Base-by-base conservation (phyloP, 2,113 vertebrate species). In the Leuciscus idus region DNA sequence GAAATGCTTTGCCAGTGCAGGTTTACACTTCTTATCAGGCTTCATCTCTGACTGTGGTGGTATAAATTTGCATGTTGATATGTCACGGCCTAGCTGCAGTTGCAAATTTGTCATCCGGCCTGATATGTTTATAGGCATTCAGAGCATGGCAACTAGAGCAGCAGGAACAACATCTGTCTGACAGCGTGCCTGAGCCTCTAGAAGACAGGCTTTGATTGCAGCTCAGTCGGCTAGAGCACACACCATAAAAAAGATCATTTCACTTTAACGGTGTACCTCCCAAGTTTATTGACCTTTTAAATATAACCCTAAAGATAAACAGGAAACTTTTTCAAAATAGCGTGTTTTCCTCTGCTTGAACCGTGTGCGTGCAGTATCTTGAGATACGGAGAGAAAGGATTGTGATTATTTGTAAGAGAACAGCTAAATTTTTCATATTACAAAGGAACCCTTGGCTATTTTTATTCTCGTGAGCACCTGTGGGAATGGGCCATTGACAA, bases 141-240 rank as follows among this genome's bases (percentile, higher is more conserved):
- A 21, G 68, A 68, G 57, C 77, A 46, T 87, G 85, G 61, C 85
- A 72, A 50, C 77, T 33, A 61, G 4, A 74, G 88, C 89, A 90
- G 92, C 90, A 90, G 89, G 85, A 86, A 83, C 87, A 73, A 86
- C 91, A 93, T 90, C 89, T 93, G 90, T 89, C 89, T 21, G 11
- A 28, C 52, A 61, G 88, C 74, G 57, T 50, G 68, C 66, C 83
- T 64, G 28, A 36, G 81, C 17, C 80, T 78, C 75, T 86, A 57
- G 46, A 55, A 11, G 62, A 46, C 72, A 12, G 23, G 70, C 72
- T 78, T 61, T 36, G 28, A n/a, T 68, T 72, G 50, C 77, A 46
- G 64, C 30, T 26, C 46, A 21, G 55, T 75, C 68, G 17, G n/a
- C 73, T 83, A 23, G 74, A 88, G 81, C 61, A 73, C 43, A 61